Evolutionary conservation across 2,797 vertebrate genomes (phyloP).

Genomic region (Vultur gryphus): DNA sequence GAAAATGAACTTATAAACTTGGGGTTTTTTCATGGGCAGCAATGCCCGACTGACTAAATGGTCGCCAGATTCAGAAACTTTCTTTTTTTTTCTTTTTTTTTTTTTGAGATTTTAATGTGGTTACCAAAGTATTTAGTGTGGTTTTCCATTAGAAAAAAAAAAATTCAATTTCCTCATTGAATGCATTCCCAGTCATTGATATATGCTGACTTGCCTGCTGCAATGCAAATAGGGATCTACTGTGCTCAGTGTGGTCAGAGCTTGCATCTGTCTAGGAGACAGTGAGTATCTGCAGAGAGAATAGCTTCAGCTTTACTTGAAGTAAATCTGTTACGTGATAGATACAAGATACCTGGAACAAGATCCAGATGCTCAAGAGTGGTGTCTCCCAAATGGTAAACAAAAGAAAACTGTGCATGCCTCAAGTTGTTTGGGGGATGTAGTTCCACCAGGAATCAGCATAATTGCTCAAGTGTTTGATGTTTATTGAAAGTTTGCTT

Average conservation of each 20-base stretch:
- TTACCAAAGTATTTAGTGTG: background rate
- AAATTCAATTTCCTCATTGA: background rate
- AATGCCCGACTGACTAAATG: background rate
- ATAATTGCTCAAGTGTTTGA: background rate
- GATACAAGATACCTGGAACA: background rate
- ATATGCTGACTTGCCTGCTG: background rate
- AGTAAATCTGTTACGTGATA: background rate
- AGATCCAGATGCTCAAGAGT: background rate
- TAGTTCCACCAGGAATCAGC: background rate
- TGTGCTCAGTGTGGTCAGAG: background rate
- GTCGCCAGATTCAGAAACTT: background rate
- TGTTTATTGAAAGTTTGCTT: background rate
- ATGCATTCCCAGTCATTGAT: background rate
- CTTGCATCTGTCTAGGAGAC: background rate
- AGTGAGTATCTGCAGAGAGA: background rate
- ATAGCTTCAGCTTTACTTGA: background rate
- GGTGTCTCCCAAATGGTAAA: background rate
- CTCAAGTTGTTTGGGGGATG: background rate
- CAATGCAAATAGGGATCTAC: background rate
- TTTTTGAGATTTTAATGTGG: background rate
- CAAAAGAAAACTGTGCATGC: fast-evolving
- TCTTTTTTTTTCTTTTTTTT: background rate
- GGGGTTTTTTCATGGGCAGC: background rate
- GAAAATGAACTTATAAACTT: background rate
- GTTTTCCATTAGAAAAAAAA: background rate